Base-by-base conservation (phyloP, 1,140 invertebrate species). In the Gryon sp. region DNA sequence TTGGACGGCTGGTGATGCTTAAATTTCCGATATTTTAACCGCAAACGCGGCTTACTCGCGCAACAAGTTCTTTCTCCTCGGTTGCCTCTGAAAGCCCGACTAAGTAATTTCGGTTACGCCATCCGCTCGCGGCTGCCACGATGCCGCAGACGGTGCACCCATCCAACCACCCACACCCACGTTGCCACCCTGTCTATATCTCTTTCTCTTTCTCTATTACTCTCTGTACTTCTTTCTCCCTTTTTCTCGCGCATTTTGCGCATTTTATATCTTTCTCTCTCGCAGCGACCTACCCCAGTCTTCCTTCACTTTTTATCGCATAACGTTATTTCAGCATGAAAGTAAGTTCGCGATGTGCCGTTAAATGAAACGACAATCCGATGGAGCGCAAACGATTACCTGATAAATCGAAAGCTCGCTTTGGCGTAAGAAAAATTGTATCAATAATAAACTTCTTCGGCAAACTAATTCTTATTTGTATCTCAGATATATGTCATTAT, bases 11-110 rank as follows among this genome's bases (percentile, higher is more conserved):
- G 68, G 77, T 48, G 73, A 80, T 80, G 74, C 74, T 74, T 69
- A 74, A 76, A 80, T 76, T 80, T 70, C 78, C 68, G 78, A 77
- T 86, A 87, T 86, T 86, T 87, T 86, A 88, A 87, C 83, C 85
- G 84, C 83, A 81, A 77, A 81, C 80, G 84, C 79, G 80, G 83
- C 84, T 86, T 86, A 83, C 76, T 81, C 79, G 82, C 45, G 87
- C 86, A 88, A 88, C 87, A 88, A 88, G 87, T 88, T 82, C 80
- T 88, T 88, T 88, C 85, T 88, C 83, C 85, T 87, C 85, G 83
- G 82, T 87, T 88, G 84, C 79, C 79, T 85, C 83, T 85, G 84
- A 87, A 88, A 87, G 80, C 82, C 75, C 72, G 81, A 79, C 82
- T 83, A 83, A 84, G 86, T 86, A 86, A 87, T 86, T 87, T 86